A percentile compares a stretch with the other conserved stretches of the same genome.
Conservation (phyloP, 2,113 vertebrate genomes). For the Microcebus griseorufus region DNA sequence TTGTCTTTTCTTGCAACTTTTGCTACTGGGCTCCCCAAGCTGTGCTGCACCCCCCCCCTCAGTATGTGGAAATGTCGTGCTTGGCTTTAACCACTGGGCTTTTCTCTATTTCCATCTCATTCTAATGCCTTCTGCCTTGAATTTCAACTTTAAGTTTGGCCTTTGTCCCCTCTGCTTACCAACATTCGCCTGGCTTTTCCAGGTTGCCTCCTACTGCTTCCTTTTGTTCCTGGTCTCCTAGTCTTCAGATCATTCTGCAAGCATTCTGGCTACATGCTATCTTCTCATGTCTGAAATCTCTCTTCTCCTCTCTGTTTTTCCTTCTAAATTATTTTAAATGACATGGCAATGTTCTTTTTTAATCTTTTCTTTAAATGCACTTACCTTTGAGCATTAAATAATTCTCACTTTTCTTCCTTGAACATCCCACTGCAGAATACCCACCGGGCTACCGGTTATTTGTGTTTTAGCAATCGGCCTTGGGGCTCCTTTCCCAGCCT, state of each 20-base stretch:
- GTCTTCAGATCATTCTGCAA: background rate
- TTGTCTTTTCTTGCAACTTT: background rate
- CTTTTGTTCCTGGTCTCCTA: background rate
- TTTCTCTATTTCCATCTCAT: background rate
- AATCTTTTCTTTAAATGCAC: slow-evolving; percentile 22
- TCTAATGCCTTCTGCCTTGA: background rate
- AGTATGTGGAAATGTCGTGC: rapidly evolving
- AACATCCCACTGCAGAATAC: background rate
- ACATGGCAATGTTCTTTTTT: background rate
- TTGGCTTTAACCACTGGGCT: background rate
- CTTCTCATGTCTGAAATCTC: background rate
- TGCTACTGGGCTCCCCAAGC: too few species aligned
- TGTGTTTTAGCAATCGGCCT: background rate
- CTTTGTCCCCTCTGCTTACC: background rate
- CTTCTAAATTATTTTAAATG: slow-evolving; percentile 1
- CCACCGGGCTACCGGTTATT: background rate
- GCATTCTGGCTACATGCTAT: background rate
- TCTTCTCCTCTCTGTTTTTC: background rate
- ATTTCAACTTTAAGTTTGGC: background rate
- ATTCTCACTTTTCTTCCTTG: background rate
- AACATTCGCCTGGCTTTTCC: background rate
- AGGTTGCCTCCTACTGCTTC: background rate
- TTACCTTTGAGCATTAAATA: slow-evolving; percentile 19
- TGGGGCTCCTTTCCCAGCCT: slow-evolving; percentile 5
- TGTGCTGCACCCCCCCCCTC: rapidly evolving